Conservation (phyloP, 1,140 invertebrate species). For the Drosophila baimaii region DNA sequence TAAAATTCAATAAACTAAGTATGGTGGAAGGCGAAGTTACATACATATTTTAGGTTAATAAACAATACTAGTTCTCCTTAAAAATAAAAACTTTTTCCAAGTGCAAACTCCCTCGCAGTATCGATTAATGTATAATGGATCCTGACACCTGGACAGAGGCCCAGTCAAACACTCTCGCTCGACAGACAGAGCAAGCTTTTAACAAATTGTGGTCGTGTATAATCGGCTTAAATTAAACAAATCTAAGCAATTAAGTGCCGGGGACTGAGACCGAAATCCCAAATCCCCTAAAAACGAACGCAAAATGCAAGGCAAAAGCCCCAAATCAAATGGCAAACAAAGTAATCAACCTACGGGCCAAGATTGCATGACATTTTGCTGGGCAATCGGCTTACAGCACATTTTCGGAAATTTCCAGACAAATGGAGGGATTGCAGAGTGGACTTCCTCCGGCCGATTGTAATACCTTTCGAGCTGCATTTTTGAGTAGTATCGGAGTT, state of each 20-base stretch:
- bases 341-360: slow-evolving; percentile 49
- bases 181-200: slow-evolving; percentile 54
- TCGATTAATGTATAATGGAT: slow-evolving; percentile 70
- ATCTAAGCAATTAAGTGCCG: slow-evolving; percentile 70
- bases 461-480: slow-evolving; percentile 13
- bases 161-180: slow-evolving; percentile 7
- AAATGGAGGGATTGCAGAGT: slow-evolving; percentile 5
- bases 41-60: background rate
- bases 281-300: slow-evolving; percentile 41
- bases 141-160: slow-evolving; percentile 54
- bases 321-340: slow-evolving; percentile 55
- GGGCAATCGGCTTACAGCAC: slow-evolving; percentile 22
- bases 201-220: slow-evolving; percentile 72
- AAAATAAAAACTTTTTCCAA: background rate
- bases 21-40: too few species aligned
- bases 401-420: slow-evolving; percentile 17
- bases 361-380: slow-evolving; percentile 40
- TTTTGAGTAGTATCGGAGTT: slow-evolving; percentile 19
- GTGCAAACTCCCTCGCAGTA: background rate
- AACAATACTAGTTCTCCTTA: too few species aligned
- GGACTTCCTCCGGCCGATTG: background rate
- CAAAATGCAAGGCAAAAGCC: slow-evolving; percentile 15
- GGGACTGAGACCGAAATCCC: slow-evolving; percentile 6
- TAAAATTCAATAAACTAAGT: too few species aligned
- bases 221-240: slow-evolving; percentile 79